Percentiles rank a stretch among this genome's conserved stretches.
Evolutionary conservation across 2,888 invertebrate species (phyloP).

Genomic region (Dicycla oo): DNA sequence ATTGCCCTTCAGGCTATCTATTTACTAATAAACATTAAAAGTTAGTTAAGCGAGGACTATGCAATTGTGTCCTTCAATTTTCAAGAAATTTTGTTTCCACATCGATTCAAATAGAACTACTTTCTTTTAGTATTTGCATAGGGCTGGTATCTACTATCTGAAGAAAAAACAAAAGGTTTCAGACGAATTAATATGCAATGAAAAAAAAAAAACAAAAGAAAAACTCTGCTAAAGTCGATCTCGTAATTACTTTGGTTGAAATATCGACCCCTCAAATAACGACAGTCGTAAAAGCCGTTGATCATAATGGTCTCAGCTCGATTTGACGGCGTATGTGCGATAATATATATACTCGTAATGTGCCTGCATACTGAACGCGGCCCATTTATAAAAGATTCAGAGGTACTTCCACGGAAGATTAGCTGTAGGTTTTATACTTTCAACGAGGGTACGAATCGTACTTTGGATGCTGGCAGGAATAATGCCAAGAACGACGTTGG

Average conservation of each 20-base stretch:
- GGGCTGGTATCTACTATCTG: too few relatives aligned
- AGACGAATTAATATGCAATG: too few relatives aligned
- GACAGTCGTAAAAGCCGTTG: slow-evolving; percentile 37
- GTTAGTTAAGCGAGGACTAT: not conserved
- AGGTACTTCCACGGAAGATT: slow-evolving; percentile 12
- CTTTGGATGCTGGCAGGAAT: too few relatives aligned
- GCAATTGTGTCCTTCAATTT: not conserved
- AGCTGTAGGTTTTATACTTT: slow-evolving; percentile 13
- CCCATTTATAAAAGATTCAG: slow-evolving; percentile 39
- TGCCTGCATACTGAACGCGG: slow-evolving; percentile 15
- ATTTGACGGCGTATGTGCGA: slow-evolving; percentile 24
- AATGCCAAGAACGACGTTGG: too few relatives aligned
- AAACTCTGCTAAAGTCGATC: too few relatives aligned
- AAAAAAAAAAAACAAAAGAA: not conserved
- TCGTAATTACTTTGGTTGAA: too few relatives aligned
- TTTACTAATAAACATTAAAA: too few relatives aligned
- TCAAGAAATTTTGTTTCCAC: not conserved
- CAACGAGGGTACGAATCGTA: not conserved
- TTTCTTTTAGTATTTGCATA: too few relatives aligned
- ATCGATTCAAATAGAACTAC: not conserved
- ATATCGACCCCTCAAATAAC: not conserved
- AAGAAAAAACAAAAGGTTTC: too few relatives aligned
- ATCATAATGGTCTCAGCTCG: slow-evolving; percentile 9
- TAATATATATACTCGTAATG: slow-evolving; percentile 44
- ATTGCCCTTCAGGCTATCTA: too few relatives aligned